Evolutionary conservation across 2,113 vertebrate genomes (phyloP).

Genomic region (Chrysemys picta): DNA sequence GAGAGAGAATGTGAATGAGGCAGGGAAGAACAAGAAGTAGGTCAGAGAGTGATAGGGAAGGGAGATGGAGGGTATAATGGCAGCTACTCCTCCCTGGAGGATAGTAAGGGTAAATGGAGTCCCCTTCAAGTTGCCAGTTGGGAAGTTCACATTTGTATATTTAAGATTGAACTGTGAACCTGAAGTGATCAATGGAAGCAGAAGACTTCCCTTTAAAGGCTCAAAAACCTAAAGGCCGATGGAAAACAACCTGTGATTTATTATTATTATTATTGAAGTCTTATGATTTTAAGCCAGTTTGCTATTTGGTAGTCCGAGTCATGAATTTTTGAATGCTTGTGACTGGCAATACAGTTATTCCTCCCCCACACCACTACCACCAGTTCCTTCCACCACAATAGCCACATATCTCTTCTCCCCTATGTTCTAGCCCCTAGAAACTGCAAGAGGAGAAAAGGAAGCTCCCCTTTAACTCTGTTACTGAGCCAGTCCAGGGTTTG

Average conservation of each 20-base stretch:
- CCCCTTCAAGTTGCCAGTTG: no score
- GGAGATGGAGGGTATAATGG: neutral
- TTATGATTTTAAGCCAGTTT: no score
- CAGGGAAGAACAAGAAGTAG: neutral
- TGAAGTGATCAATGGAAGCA: no score
- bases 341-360: neutral
- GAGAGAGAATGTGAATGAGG: neutral
- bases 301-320: neutral
- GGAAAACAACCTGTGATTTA: no score
- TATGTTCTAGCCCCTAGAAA: neutral
- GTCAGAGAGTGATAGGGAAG: neutral
- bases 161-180: no score
- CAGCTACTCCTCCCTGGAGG: no score
- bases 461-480: neutral
- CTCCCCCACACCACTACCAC: neutral
- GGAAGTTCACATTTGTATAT: no score
- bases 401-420: neutral
- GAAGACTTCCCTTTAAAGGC: no score
- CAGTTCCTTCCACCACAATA: neutral
- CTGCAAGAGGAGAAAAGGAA: rapidly evolving
- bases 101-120: no score
- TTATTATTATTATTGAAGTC: no score
- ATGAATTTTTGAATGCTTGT: neutral
- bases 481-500: neutral
- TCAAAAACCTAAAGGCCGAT: no score